These are phyloP conservation scores for Zalophus californianus DNA, from an alignment of 2,797 vertebrate genomes.

Conservation along the genomic window DNA sequence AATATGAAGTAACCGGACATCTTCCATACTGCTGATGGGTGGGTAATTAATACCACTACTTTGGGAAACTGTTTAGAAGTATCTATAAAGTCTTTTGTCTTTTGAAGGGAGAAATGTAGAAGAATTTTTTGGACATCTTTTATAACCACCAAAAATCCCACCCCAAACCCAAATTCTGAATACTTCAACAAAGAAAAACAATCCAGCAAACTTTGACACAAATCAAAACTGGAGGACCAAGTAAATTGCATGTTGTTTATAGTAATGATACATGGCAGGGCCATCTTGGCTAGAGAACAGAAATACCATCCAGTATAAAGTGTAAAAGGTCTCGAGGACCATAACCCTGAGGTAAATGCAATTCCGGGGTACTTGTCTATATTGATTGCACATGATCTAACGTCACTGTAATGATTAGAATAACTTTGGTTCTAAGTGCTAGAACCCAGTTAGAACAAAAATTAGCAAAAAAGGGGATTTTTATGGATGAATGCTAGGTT, in stretches of 20 bases:
- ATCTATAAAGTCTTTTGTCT: neutral
- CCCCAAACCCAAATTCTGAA: neutral
- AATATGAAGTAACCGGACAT: neutral
- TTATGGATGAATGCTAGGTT: neutral
- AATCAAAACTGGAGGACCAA: neutral
- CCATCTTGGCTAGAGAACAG: neutral
- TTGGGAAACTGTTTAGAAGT: neutral
- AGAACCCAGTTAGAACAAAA: neutral
- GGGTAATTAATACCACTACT: neutral
- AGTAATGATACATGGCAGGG: neutral
- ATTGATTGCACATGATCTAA: neutral
- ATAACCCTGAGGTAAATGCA: neutral
- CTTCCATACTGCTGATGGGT: neutral
- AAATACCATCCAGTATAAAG: neutral
- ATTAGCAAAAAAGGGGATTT: neutral
- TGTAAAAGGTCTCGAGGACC: neutral
- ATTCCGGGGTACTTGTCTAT: neutral
- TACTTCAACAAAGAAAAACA: neutral
- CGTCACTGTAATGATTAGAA: neutral
- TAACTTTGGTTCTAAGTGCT: neutral
- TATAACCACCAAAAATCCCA: neutral
- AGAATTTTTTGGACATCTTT: constrained; percentile 22
- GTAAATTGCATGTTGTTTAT: neutral
- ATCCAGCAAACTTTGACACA: neutral
- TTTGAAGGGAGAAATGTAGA: neutral